phyloP scores from a whole-genome alignment of 2,113 vertebrate species.

The Phalacrocorax brasilianus region DNA sequence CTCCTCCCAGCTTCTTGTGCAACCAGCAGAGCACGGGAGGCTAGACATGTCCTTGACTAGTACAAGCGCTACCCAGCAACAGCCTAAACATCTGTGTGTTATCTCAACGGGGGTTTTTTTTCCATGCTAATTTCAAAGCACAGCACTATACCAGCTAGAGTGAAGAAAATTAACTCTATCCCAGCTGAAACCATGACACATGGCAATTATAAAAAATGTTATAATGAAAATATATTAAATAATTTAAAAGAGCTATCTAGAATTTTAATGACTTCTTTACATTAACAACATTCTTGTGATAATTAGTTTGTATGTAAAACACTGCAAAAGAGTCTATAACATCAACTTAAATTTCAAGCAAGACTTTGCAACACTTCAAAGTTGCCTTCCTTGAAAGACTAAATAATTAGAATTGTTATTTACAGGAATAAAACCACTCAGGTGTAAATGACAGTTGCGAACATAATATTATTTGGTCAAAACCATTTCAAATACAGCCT shows the following conservation, averaged over 20 bases:
- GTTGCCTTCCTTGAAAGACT: not conserved
- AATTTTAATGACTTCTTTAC: not conserved
- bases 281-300: not conserved
- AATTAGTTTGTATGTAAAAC: not conserved
- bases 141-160: no score
- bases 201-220: not conserved
- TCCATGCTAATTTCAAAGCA: no score
- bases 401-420: conserved; percentile 22
- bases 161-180: no score
- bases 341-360: not conserved
- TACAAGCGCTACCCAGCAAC: no score
- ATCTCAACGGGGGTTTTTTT: no score
- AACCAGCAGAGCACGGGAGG: no score
- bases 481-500: not conserved
- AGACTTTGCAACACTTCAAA: not conserved
- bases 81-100: no score
- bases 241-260: not conserved
- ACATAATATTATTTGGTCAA: not conserved
- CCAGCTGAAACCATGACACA: not conserved
- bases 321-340: not conserved
- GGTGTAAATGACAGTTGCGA: conserved; percentile 16
- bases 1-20: no score
- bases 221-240: not conserved
- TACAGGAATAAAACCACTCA: not conserved
- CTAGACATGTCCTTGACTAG: no score